Evolutionary conservation across 2,113 vertebrate genomes (phyloP), one percentile per base, ranked within the genome.

Genomic region (Dasypus novemcinctus): DNA sequence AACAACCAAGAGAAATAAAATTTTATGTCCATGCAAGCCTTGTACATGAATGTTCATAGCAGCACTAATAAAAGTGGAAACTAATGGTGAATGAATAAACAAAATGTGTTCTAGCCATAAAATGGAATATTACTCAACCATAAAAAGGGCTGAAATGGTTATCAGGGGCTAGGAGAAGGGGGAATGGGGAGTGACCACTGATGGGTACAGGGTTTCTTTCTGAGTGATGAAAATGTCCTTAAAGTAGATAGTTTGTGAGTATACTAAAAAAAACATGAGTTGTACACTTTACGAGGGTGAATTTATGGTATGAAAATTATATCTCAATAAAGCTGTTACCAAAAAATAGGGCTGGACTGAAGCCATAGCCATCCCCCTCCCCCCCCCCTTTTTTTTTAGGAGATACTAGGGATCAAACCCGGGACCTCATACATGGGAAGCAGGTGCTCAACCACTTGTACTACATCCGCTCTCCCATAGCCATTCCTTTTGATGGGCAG

Each of bases 281-380:
- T 79, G 2, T 64, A 63, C 6, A 71, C 33, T 88, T 92, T 54
- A 57, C 66, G 91, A 91, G 49, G 46, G 46, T 14, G 6, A 93
- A n/a, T 71, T 93, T 49, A 85, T 29, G 49, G 25, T 23, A 72
- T 12, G 3, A 63, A 89, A 59, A 82, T 76, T 63, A 41, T 68
- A 81, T 74, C 31, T 74, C 63, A 93, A 52, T 74, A 83, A 87
- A 97, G 69, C 69, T 74, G 9, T 86, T 78, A 46, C 21, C 31
- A 25, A 69, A 61, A 87, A 71, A 74, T 25, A 38, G 57, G 23
- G n/a, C 23, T 17, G 66, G 66, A 20, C 18, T 69, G 64, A 36
- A 85, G 31, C 31, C 18, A 66, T 31, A n/a, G 29, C 38, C n/a
- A 92, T n/a, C 59, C 14, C n/a, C n/a, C n/a, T n/a, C n/a, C n/a